Base-by-base conservation (phyloP, 2,113 vertebrate genomes). In the Scophthalmus maximus region DNA sequence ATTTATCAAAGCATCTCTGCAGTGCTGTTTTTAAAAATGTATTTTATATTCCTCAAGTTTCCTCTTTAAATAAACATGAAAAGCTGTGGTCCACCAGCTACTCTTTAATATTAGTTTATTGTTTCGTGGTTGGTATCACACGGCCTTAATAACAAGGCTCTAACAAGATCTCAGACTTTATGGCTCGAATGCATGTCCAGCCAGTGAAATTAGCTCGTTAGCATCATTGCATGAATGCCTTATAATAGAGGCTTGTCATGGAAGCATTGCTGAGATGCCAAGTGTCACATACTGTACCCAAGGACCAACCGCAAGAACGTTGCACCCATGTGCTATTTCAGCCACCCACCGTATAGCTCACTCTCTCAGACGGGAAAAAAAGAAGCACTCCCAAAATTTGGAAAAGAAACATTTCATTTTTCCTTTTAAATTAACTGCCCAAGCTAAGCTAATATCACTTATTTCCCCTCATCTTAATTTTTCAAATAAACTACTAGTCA, bases 261-360 rank as follows among this genome's bases (percentile, higher is more conserved):
- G 75, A 80, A 65, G 82, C 84, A 70, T 82, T 82, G 69, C 77
- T 78, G 55, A 56, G 46, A 85, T 79, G 85, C 81, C 87, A 84
- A 81, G 62, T 82, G 85, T 83, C 77, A 88, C 84, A 89, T 68
- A 78, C 85, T 88, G 82, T 82, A 87, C 79, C 74, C 66, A 68
- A 17, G 59, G 22, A 63, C 55, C 50, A 22, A 84, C 86, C 87
- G 74, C 89, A 82, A 83, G 86, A 88, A 82, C 76, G 72, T 87
- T 26, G 84, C 84, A 79, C 87, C 86, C 80, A 79, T 40, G 52
- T 82, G 88, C 69, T 81, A 70, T 81, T 89, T 73, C 74, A 89
- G 63, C 68, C 82, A 65, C 73, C 42, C 63, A 67, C 81, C 58
- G 76, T n/a, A n/a, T n/a, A 72, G 74, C 68, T 23, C 72, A 73